Conservation (phyloP, 2,113 vertebrate species). For the Erinaceus europaeus region DNA sequence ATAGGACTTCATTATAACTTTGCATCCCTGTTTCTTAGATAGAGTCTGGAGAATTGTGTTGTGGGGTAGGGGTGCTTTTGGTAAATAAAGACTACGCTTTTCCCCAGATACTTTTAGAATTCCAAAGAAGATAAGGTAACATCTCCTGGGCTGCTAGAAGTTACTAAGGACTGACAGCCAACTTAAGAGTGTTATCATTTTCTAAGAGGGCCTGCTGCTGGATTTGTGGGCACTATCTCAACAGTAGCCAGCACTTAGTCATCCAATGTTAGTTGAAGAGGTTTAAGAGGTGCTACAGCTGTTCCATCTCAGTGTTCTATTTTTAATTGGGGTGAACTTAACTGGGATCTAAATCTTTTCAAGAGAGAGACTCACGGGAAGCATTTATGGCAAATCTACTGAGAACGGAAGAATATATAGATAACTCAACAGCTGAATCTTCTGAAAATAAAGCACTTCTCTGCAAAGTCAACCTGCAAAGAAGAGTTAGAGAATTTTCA, state of each 20-base stretch:
- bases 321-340: slow-evolving; percentile 72
- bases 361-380: slow-evolving; percentile 59
- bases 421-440: slow-evolving; percentile 56
- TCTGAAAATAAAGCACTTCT: slow-evolving; percentile 52
- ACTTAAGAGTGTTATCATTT: slow-evolving; percentile 54
- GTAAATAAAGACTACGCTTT: background rate
- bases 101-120: slow-evolving; percentile 48
- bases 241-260: slow-evolving; percentile 73
- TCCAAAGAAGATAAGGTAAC: slow-evolving; percentile 60
- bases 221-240: slow-evolving; percentile 46
- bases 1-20: background rate
- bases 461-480: slow-evolving; percentile 33
- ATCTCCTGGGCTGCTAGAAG: slow-evolving; percentile 12
- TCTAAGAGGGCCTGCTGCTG: slow-evolving; percentile 53
- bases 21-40: background rate
- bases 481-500: slow-evolving; percentile 11
- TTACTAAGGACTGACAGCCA: slow-evolving; percentile 50
- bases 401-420: slow-evolving; percentile 53
- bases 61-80: background rate
- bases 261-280: slow-evolving; percentile 71
- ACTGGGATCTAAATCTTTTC: slow-evolving; percentile 62
- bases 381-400: slow-evolving; percentile 61
- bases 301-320: slow-evolving; percentile 68
- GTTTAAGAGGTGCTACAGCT: slow-evolving; percentile 64
- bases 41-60: background rate